Evolutionary conservation across 2,888 invertebrate genomes (phyloP).

Genomic region (Arge pagana): DNA sequence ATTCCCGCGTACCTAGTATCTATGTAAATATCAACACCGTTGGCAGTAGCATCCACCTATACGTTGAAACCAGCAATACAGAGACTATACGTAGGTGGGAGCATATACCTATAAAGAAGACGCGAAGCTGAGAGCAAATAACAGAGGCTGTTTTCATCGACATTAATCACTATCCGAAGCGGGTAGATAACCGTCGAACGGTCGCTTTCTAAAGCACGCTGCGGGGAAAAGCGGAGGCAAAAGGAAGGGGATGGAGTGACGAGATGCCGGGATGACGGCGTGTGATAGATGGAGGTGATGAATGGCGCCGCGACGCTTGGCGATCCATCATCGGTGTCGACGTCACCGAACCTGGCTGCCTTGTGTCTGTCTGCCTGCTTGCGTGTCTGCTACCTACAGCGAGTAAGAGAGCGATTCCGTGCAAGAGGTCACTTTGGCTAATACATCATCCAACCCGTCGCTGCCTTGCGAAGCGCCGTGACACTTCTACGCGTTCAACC

Average conservation of each 20-base stretch:
- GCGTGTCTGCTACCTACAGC: conserved; percentile 25
- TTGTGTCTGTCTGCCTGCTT: conserved; percentile 30
- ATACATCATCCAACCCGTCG: conserved; percentile 51
- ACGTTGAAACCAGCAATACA: neutral
- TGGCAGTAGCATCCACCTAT: too few species aligned
- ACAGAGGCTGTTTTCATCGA: conserved; percentile 50
- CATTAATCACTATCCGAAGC: conserved; percentile 57
- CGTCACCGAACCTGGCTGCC: conserved; percentile 39
- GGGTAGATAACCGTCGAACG: conserved; percentile 56
- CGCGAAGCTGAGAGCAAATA: conserved; percentile 48
- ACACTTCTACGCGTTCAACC: too few species aligned
- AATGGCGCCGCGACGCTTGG: conserved; percentile 55
- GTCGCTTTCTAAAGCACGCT: conserved; percentile 55
- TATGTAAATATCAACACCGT: neutral
- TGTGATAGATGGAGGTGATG: conserved; percentile 57
- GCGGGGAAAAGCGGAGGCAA: too few species aligned
- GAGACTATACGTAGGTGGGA: conserved; percentile 8
- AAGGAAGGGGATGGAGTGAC: too few species aligned
- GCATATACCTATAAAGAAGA: conserved; percentile 6
- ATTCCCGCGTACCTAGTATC: too few species aligned
- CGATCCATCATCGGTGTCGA: conserved; percentile 55
- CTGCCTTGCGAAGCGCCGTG: too few species aligned
- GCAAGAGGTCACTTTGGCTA: conserved; percentile 54
- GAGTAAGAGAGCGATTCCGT: conserved; percentile 46
- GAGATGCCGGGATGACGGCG: too few species aligned